A percentile compares a stretch with the other conserved stretches of the same genome.
Conservation (phyloP, 2,797 vertebrate genomes). For the Hypotaenidia philippensis region DNA sequence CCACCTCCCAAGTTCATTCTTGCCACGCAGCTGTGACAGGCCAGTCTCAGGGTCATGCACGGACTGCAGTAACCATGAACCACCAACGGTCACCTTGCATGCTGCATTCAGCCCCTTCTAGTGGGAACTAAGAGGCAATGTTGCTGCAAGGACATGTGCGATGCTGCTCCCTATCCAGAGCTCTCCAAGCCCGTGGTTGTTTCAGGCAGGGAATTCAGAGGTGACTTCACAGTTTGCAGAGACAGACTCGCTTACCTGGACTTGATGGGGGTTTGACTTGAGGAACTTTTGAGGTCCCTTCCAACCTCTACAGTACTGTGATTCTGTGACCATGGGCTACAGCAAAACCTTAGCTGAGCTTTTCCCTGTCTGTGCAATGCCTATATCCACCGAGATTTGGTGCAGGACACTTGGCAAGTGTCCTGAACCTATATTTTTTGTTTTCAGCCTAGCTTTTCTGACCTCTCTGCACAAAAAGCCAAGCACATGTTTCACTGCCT, state of each 20-base stretch:
- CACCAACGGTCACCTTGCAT: rapidly evolving
- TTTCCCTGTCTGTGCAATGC: not conserved
- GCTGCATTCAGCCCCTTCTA: rapidly evolving
- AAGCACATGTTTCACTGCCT: not conserved
- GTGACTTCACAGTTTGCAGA: rapidly evolving
- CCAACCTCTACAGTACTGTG: no score
- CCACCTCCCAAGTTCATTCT: not conserved
- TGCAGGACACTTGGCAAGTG: not conserved
- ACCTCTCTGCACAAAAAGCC: not conserved
- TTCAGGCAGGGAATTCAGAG: not conserved
- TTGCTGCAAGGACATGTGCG: not conserved
- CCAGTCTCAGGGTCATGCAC: not conserved
- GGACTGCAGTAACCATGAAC: rapidly evolving
- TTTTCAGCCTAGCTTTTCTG: not conserved
- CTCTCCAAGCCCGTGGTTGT: not conserved
- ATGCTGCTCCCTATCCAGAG: rapidly evolving
- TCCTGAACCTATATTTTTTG: not conserved
- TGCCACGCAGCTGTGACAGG: not conserved
- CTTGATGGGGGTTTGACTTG: no score
- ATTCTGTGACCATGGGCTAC: not conserved
- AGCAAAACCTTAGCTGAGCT: not conserved
- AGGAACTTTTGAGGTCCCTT: no score
- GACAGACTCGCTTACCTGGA: not conserved
- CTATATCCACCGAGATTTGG: not conserved
- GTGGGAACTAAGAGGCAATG: not conserved